Conservation (phyloP, 2,888 invertebrate genomes). For the Phengaris alcon region DNA sequence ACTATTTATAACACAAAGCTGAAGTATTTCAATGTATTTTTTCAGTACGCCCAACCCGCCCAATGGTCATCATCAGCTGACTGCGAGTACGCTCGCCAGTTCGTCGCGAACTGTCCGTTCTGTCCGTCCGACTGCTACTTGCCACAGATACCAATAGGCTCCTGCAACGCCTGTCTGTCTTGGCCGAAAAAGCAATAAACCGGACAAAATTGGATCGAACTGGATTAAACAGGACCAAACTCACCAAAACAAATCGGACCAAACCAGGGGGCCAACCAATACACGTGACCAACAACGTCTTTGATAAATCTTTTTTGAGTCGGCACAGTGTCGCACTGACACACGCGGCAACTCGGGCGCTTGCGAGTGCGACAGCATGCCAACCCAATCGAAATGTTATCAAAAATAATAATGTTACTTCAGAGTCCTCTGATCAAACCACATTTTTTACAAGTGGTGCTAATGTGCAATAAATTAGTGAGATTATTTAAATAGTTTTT, state of each 20-base stretch:
- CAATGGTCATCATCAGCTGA: conserved; percentile 48
- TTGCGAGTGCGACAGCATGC: too few species aligned
- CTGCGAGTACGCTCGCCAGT: conserved; percentile 50
- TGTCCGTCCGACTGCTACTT: conserved; percentile 60
- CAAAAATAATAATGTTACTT: too few species aligned
- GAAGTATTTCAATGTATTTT: background rate
- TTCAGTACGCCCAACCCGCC: conserved; percentile 50
- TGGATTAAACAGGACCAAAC: background rate
- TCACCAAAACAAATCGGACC: background rate
- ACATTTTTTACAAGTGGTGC: too few species aligned
- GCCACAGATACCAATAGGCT: conserved; percentile 50
- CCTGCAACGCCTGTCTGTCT: conserved; percentile 58
- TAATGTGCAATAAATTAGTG: too few species aligned
- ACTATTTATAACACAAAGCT: too few species aligned
- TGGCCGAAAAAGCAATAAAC: conserved; percentile 44
- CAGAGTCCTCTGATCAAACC: too few species aligned
- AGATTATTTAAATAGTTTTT: too few species aligned
- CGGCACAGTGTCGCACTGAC: too few species aligned
- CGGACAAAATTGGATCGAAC: background rate
- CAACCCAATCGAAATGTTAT: too few species aligned
- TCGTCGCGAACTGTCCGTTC: conserved; percentile 53
- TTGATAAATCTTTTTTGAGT: too few species aligned
- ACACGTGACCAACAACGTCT: too few species aligned
- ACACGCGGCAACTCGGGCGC: too few species aligned
- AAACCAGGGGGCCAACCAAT: background rate